Evolutionary conservation across 2,797 vertebrate genomes (phyloP).

Genomic region (Lithobates pipiens): DNA sequence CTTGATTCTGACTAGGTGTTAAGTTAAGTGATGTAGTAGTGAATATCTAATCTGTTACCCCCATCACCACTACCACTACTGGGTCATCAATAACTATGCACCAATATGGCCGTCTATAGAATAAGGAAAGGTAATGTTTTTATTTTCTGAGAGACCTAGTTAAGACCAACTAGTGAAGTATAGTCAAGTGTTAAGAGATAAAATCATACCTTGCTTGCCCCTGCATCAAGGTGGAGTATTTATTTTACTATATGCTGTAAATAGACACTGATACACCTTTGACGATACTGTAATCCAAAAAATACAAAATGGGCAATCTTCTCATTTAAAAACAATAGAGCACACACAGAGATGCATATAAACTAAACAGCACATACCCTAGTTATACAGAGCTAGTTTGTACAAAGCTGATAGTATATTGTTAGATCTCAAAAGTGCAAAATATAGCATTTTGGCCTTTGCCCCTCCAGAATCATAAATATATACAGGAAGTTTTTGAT

Average conservation of each 20-base stretch:
- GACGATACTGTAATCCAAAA: neutral
- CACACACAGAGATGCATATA: no score
- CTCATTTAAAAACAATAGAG: neutral
- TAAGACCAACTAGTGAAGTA: no score
- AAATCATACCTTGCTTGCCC: neutral
- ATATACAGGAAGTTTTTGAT: neutral
- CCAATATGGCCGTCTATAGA: neutral
- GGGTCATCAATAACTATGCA: neutral
- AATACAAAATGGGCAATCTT: neutral
- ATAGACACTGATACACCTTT: neutral
- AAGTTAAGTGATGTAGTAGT: neutral
- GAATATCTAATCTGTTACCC: neutral
- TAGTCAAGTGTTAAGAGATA: no score
- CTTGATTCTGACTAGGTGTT: neutral
- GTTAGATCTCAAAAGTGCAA: no score
- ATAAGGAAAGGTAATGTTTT: neutral
- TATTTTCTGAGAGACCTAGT: neutral
- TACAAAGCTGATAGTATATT: no score
- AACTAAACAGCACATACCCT: no score
- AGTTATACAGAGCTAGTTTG: no score
- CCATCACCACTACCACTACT: neutral
- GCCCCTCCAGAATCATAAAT: neutral
- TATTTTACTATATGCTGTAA: neutral
- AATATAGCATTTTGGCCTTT: no score
- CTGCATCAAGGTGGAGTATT: neutral